Conservation (phyloP, 2,797 vertebrate species). For the Synaphobranchus kaupii region DNA sequence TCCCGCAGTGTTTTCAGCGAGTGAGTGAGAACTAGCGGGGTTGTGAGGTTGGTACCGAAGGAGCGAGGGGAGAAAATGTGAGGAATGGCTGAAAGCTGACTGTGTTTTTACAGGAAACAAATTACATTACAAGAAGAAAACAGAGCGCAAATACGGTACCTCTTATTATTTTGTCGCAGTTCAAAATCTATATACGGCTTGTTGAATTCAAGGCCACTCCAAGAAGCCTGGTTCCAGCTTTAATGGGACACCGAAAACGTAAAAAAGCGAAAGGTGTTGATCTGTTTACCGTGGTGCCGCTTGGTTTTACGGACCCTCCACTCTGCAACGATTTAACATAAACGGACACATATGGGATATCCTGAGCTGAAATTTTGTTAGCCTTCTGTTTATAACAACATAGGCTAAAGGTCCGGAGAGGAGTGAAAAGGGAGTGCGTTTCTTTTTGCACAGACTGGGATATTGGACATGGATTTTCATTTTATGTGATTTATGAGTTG, state of each 20-base stretch:
- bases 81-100: slow-evolving; percentile 69
- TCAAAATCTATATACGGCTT: slow-evolving; percentile 24
- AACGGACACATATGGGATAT: slow-evolving; percentile 33
- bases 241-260: slow-evolving; percentile 68
- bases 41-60: slow-evolving; percentile 56
- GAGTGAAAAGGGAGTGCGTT: slow-evolving; percentile 20
- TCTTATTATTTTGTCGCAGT: slow-evolving; percentile 38
- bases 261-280: slow-evolving; percentile 65
- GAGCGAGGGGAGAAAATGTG: slow-evolving; percentile 61
- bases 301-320: slow-evolving; percentile 48
- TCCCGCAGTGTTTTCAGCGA: slow-evolving; percentile 69
- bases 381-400: slow-evolving; percentile 16
- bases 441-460: neutral
- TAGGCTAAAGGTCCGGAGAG: neutral
- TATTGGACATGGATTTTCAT: slow-evolving; percentile 19
- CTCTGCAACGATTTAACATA: slow-evolving; percentile 38
- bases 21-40: slow-evolving; percentile 54
- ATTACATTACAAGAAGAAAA: slow-evolving; percentile 49
- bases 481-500: slow-evolving; percentile 13
- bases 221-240: slow-evolving; percentile 52
- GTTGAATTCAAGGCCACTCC: slow-evolving; percentile 39
- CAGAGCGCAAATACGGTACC: slow-evolving; percentile 30
- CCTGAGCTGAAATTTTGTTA: neutral
- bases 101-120: slow-evolving; percentile 61
- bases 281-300: slow-evolving; percentile 55